Conservation (phyloP, 1,140 invertebrate genomes). For the Lepidotrigona ventralis region DNA sequence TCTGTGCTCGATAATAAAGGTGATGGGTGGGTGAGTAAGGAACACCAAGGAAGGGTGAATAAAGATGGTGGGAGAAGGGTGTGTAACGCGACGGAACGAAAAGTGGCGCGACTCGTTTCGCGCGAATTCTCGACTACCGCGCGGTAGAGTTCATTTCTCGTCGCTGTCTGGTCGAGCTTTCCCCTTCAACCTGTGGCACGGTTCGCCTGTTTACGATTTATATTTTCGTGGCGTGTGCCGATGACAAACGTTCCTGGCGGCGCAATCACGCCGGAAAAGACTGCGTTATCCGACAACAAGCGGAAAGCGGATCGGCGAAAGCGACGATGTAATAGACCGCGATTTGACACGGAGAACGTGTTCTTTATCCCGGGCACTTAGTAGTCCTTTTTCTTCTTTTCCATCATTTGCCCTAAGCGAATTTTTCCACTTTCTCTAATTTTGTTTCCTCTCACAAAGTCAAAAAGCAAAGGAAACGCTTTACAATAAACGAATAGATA, state of each 20-base stretch:
- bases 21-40: constrained; percentile 10
- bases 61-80: neutral
- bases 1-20: constrained; percentile 49
- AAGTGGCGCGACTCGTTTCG: constrained; percentile 34
- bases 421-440: too few species aligned
- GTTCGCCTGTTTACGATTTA: constrained; percentile 61
- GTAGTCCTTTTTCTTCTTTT: neutral
- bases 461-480: too few species aligned
- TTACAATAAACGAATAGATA: too few species aligned
- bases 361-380: neutral
- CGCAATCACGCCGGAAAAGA: neutral
- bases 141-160: constrained; percentile 60
- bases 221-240: constrained; percentile 52
- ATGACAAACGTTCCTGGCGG: constrained; percentile 59
- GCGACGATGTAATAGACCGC: neutral
- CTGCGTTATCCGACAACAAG: constrained; percentile 5
- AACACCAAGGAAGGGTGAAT: neutral
- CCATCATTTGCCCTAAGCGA: too few species aligned
- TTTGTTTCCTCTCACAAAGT: too few species aligned
- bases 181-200: constrained; percentile 62
- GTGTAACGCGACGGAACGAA: constrained; percentile 10
- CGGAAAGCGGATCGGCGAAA: neutral
- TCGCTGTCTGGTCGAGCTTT: constrained; percentile 26
- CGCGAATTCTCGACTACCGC: constrained; percentile 50
- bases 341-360: neutral